Evolutionary conservation across 2,888 invertebrate species (phyloP), one percentile per base, ranked within the genome.

Genomic region (Epinotia ramella): DNA sequence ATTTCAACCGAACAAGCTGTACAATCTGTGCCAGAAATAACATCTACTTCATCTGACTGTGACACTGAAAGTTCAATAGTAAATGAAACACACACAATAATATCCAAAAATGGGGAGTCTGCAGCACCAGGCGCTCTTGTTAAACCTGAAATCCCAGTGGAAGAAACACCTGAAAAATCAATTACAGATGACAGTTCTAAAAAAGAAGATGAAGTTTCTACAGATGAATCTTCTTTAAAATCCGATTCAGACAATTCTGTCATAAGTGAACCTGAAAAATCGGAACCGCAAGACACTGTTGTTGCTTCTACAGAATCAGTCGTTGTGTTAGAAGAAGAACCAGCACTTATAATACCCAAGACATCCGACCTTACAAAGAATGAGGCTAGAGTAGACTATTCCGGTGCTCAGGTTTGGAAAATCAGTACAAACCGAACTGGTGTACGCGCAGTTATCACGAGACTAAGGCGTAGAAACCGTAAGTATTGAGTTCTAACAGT

Each of bases 331-430:
- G 73, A 78, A 72, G 82, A 84, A 28, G 81, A 78, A 33, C 16
- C 65, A 13, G 77, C 76, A 66, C 69, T 79, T 40, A 77, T 81
- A 24, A 72, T 80, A 40, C 75, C 81, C 13, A 87, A 84, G 81
- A 79, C 82, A 40, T 76, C 74, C 12, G 78, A 80, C 75, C 73
- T 80, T 3, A 79, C 81, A 18, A 84, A 81, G 72, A 83, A 83
- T 65, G 85, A 84, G 73, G 78, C 77, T n/a, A 92, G 84, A 83
- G 94, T 97, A 62, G 95, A 96, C 69, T 98, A 97, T 87, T 95
- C 96, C 67, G 97, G 97, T 3, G 96, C 96, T 20, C 97, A 98
- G 90, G 89, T 97, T 18, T 97, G 97, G 97, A 95, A 97, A 84
- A 96, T 97, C 60, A 88, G 79, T 1, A 91, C 89, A 3, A 84